Conservation (phyloP, 1,140 invertebrate genomes). For the Rhagoletis zephyria region DNA sequence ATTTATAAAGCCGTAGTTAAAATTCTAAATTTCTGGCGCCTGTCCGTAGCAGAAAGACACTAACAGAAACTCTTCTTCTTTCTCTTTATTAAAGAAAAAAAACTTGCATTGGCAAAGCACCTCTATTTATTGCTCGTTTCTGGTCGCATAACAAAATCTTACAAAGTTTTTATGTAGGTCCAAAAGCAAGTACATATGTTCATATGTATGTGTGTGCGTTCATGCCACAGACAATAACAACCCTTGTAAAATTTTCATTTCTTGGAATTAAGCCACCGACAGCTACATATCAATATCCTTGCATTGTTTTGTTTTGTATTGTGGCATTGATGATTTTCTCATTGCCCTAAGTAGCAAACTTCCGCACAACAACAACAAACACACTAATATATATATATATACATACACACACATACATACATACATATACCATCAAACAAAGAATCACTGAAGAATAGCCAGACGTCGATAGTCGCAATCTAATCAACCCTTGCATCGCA, state of each 20-base stretch:
- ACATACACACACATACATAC: conserved; percentile 6
- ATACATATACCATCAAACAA: not conserved
- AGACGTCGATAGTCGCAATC: conserved; percentile 17
- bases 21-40: no score
- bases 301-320: conserved; percentile 42
- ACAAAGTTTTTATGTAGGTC: not conserved
- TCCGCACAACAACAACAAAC: not conserved
- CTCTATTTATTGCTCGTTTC: not conserved
- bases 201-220: not conserved
- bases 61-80: no score
- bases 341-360: not conserved
- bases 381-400: not conserved
- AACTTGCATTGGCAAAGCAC: not conserved
- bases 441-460: not conserved
- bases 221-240: conserved; percentile 22
- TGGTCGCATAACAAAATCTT: not conserved
- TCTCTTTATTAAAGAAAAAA: no score
- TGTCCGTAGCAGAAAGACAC: no score
- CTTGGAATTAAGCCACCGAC: conserved; percentile 13
- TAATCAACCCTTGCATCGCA: conserved; percentile 36
- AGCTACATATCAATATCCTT: conserved; percentile 45
- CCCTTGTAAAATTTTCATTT: conserved; percentile 5
- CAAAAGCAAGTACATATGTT: not conserved
- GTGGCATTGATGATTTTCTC: not conserved
- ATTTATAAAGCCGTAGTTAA: no score